A percentile compares a stretch with the other conserved stretches of the same genome.
These are phyloP conservation scores for Chironomus striatipennis DNA, from an alignment of 1,140 invertebrate genomes.

Conservation along the genomic window DNA sequence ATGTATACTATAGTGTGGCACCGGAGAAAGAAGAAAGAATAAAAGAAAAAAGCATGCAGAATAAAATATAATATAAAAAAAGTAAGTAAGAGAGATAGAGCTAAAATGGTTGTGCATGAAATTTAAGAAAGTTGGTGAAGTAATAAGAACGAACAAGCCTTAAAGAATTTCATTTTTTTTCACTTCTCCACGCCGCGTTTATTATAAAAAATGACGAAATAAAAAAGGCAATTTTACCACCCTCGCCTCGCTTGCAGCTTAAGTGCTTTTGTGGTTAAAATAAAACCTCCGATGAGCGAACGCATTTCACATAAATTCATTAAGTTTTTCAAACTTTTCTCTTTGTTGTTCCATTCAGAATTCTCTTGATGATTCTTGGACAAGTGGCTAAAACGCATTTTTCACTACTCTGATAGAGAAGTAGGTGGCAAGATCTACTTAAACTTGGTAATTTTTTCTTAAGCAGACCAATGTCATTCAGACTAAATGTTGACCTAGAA, in stretches of 20 bases:
- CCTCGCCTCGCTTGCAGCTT: neutral
- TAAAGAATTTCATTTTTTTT: conserved; percentile 15
- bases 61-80: conserved; percentile 7
- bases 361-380: neutral
- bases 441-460: no score
- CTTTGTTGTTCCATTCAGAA: neutral
- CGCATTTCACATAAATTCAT: conserved; percentile 22
- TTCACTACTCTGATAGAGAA: no score
- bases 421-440: no score
- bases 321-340: neutral
- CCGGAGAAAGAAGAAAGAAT: neutral
- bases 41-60: neutral
- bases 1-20: conserved; percentile 11
- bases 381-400: no score
- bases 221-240: conserved; percentile 21
- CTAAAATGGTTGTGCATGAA: conserved; percentile 1
- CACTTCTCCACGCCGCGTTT: neutral
- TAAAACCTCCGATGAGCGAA: neutral
- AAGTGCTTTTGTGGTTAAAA: conserved; percentile 1
- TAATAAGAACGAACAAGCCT: conserved; percentile 2
- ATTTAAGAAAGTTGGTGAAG: conserved; percentile 9
- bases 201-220: conserved; percentile 24
- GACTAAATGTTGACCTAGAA: no score
- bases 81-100: neutral
- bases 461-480: no score